A percentile compares a stretch with the other conserved stretches of the same genome.
Evolutionary conservation across 2,113 vertebrate species (phyloP).

Genomic region (Bolborhynchus lineola): DNA sequence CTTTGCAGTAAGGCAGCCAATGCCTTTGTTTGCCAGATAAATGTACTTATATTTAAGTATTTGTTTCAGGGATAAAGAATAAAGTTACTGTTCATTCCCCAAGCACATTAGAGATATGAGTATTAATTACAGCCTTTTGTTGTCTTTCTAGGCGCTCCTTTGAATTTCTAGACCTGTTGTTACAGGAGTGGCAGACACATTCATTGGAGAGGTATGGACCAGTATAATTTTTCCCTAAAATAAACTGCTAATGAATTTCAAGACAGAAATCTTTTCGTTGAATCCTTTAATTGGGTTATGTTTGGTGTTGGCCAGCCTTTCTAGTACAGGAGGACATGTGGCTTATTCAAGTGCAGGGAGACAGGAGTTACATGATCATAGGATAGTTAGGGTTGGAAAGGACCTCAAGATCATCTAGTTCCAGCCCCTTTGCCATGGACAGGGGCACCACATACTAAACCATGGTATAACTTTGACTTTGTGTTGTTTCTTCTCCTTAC

Average conservation of each 20-base stretch:
- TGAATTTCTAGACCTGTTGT: constrained; percentile 89
- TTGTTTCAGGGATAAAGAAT: neutral
- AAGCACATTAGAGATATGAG: neutral
- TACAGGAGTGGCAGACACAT: constrained; percentile 90
- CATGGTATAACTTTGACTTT: neutral
- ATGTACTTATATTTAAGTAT: neutral
- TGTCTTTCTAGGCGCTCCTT: constrained; percentile 82
- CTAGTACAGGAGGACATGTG: neutral
- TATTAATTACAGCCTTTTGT: neutral
- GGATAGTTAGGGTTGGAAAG: neutral
- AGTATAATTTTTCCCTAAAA: neutral
- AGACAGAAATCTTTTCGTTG: neutral
- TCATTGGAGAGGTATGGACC: constrained; percentile 87
- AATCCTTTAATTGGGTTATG: neutral
- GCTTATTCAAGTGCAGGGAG: neutral
- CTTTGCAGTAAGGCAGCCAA: neutral
- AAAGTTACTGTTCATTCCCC: neutral
- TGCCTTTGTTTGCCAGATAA: neutral
- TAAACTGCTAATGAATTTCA: neutral
- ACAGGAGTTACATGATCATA: neutral
- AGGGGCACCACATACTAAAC: neutral
- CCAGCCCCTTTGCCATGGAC: neutral
- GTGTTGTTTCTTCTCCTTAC: neutral
- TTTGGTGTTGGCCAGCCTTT: neutral
- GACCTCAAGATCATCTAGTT: neutral